These are phyloP conservation scores for Poeciliopsis paucimaculata DNA, from an alignment of 2,797 vertebrate species.

Conservation along the genomic window DNA sequence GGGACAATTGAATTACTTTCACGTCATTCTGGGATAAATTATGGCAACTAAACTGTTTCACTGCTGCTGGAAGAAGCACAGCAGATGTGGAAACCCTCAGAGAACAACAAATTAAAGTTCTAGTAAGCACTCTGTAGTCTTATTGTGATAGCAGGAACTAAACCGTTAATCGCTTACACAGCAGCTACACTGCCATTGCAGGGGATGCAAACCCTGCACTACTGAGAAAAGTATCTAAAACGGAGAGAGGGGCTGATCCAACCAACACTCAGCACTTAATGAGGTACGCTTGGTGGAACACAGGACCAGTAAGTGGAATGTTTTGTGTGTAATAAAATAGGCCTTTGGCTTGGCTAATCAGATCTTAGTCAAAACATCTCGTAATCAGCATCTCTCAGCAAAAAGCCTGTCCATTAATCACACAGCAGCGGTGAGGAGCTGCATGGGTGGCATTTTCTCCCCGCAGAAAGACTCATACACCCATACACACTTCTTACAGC, in stretches of 20 bases:
- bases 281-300: slow-evolving; percentile 74
- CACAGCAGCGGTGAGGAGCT: slow-evolving; percentile 72
- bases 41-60: slow-evolving; percentile 45
- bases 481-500: slow-evolving; percentile 51
- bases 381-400: slow-evolving; percentile 81
- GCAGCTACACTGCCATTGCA: slow-evolving; percentile 53
- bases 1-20: slow-evolving; percentile 65
- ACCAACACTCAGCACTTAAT: slow-evolving; percentile 75
- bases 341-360: slow-evolving; percentile 83
- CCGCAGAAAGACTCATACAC: slow-evolving; percentile 43
- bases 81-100: slow-evolving; percentile 42
- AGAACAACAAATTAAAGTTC: slow-evolving; percentile 52
- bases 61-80: slow-evolving; percentile 45
- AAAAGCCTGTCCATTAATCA: slow-evolving; percentile 82
- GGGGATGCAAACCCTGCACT: slow-evolving; percentile 34
- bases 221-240: slow-evolving; percentile 57
- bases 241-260: slow-evolving; percentile 65
- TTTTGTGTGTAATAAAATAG: slow-evolving; percentile 82
- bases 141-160: slow-evolving; percentile 39
- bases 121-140: slow-evolving; percentile 35
- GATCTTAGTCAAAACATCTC: slow-evolving; percentile 81
- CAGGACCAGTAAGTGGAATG: slow-evolving; percentile 78
- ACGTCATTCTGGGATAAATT: slow-evolving; percentile 68
- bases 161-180: slow-evolving; percentile 46
- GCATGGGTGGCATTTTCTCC: slow-evolving; percentile 82